Evolutionary conservation across 2,888 invertebrate genomes (phyloP).

Genomic region (Drosophila gaucha): DNA sequence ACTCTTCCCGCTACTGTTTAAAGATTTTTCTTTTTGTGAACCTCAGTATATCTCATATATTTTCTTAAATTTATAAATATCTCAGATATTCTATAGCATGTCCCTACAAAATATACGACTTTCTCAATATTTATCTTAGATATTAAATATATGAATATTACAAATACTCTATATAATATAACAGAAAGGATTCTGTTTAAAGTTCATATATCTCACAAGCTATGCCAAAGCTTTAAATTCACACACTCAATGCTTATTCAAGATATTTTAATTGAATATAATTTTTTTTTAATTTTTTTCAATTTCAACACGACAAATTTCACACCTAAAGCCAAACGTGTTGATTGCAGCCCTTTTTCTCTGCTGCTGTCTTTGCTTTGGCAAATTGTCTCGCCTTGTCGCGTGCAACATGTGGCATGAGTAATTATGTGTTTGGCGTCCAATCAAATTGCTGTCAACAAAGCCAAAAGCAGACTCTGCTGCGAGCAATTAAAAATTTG

Average conservation of each 20-base stretch:
- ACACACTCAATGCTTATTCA: background rate
- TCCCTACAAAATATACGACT: no score
- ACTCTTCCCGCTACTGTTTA: no score
- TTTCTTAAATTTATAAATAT: no score
- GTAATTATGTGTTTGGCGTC: constrained; percentile 65
- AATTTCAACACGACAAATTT: background rate
- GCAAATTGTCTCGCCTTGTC: constrained; percentile 28
- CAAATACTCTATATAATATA: no score
- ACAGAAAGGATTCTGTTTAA: no score
- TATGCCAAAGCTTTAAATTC: no score
- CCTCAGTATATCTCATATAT: no score
- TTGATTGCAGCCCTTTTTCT: constrained; percentile 11
- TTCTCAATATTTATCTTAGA: no score
- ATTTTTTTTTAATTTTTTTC: background rate
- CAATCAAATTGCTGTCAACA: constrained; percentile 52
- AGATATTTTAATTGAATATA: background rate
- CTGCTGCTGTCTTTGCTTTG: background rate
- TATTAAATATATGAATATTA: no score
- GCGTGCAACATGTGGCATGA: constrained; percentile 56
- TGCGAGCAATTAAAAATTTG: constrained; percentile 29
- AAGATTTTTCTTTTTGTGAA: no score
- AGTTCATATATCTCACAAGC: no score
- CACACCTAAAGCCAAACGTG: background rate
- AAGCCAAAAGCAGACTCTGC: constrained; percentile 23
- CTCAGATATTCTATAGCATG: no score